Percentiles rank a stretch among this genome's conserved stretches.
Evolutionary conservation across 2,797 vertebrate species (phyloP).

Genomic region (Scolopax bukidnonensis): DNA sequence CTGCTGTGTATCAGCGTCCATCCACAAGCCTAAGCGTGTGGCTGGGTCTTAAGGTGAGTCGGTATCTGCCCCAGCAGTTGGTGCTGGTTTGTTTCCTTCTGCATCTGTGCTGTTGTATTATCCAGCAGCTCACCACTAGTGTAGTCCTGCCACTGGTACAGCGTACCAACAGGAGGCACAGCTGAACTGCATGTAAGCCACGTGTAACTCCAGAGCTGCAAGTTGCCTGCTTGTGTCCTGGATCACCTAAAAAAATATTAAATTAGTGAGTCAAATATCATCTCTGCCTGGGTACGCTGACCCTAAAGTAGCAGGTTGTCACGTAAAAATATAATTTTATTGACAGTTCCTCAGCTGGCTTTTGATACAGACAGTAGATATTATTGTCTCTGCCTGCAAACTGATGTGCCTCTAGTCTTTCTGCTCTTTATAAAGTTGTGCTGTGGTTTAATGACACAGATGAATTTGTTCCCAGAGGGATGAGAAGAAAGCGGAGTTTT

Average conservation of each 20-base stretch:
- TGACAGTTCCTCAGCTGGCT: neutral
- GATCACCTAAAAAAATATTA: neutral
- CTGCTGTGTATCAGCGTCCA: neutral
- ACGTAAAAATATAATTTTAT: neutral
- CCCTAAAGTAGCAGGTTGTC: neutral
- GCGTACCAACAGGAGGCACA: rapidly evolving
- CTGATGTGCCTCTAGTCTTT: neutral
- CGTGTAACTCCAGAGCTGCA: neutral
- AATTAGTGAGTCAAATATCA: neutral
- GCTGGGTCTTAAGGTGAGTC: neutral
- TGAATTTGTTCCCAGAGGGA: neutral
- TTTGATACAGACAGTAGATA: neutral
- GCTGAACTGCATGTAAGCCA: neutral
- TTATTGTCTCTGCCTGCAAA: neutral
- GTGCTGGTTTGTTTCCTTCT: neutral
- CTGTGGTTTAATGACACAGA: neutral
- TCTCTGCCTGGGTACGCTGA: neutral
- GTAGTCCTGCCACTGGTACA: neutral
- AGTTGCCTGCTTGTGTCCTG: neutral
- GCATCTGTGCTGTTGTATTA: neutral
- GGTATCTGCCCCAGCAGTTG: neutral
- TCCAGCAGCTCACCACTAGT: neutral
- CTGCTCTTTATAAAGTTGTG: neutral
- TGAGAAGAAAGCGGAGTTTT: constrained; percentile 37
- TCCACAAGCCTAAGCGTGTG: neutral